These are phyloP conservation scores for Brenthis daphne DNA, from an alignment of 2,888 invertebrate genomes.

Conservation along the genomic window DNA sequence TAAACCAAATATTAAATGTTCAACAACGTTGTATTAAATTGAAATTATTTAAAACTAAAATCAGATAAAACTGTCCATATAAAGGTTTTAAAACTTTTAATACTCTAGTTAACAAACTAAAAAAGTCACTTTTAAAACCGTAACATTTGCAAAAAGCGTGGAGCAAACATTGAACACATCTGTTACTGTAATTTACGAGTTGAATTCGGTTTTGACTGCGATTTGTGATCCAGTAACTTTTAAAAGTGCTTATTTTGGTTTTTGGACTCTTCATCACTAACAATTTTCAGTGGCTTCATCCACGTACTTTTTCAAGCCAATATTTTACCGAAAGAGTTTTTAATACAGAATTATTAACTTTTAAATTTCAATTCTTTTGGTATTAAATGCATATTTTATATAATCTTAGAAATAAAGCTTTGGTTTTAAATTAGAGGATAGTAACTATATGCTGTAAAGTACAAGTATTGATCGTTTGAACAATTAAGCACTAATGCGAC, in stretches of 20 bases:
- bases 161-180: conserved; percentile 57
- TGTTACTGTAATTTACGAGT: conserved; percentile 56
- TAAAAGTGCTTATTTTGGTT: conserved; percentile 25
- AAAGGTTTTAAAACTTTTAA: conserved; percentile 9
- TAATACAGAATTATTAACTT: too few relatives aligned
- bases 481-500: too few relatives aligned
- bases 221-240: conserved; percentile 37
- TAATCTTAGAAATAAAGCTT: too few relatives aligned
- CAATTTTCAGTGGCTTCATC: too few relatives aligned
- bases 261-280: conserved; percentile 10
- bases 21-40: too few relatives aligned
- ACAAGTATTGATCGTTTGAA: too few relatives aligned
- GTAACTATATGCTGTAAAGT: too few relatives aligned
- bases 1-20: too few relatives aligned
- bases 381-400: too few relatives aligned
- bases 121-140: conserved; percentile 33
- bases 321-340: too few relatives aligned
- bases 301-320: not conserved
- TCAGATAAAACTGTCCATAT: conserved; percentile 2
- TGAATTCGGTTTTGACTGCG: conserved; percentile 43
- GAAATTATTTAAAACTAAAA: not conserved
- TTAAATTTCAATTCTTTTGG: too few relatives aligned
- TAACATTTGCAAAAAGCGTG: conserved; percentile 43
- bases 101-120: conserved; percentile 11
- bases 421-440: too few relatives aligned